These are phyloP conservation scores for Mormyrus hasselquistii DNA, from an alignment of 2,797 vertebrate species.

Conservation along the genomic window DNA sequence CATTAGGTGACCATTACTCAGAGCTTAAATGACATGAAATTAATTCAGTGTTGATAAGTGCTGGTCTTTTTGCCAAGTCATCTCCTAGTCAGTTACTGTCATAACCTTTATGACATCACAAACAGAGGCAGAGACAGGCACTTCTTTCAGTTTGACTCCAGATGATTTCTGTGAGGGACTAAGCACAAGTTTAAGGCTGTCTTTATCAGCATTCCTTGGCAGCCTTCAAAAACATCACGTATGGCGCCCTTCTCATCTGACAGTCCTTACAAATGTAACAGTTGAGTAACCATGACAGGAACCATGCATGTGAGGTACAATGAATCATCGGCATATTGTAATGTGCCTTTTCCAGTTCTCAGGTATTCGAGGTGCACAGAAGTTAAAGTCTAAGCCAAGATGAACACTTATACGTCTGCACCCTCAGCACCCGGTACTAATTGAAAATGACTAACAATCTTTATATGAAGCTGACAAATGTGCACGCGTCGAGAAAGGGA, in stretches of 20 bases:
- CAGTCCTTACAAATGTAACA: conserved; percentile 16
- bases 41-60: neutral
- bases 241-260: neutral
- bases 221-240: neutral
- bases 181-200: neutral
- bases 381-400: neutral
- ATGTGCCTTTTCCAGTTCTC: conserved; percentile 9
- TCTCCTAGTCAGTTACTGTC: neutral
- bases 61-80: neutral
- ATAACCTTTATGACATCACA: neutral
- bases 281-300: conserved; percentile 10
- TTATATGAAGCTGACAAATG: conserved; percentile 1
- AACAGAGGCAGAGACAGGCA: neutral
- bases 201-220: conserved; percentile 16
- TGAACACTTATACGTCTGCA: neutral
- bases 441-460: neutral
- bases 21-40: neutral
- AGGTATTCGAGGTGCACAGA: neutral
- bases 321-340: neutral
- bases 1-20: neutral
- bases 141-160: neutral
- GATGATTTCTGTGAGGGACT: neutral
- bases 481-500: neutral
- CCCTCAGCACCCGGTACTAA: neutral
- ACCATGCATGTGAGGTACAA: neutral